Base-by-base conservation (phyloP, 2,113 vertebrate genomes). In the Laticauda laticaudata region DNA sequence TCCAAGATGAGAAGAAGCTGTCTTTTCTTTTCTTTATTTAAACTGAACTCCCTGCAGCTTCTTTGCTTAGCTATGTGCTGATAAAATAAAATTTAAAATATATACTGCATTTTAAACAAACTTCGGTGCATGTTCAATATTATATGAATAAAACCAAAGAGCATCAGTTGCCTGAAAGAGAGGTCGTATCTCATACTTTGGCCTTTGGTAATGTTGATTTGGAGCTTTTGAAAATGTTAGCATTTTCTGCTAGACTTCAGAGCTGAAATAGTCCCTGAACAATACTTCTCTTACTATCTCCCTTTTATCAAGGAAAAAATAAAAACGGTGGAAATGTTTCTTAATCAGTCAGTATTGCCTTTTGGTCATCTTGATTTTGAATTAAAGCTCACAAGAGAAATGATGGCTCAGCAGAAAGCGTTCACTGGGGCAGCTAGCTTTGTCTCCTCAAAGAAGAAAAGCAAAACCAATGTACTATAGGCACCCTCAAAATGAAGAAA, bases 1-100 rank as follows among this genome's bases (percentile, higher is more conserved):
- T 96, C 85, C 94, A 24, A 92, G 85, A 24, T 92, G 90, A 24
- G 89, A 95, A 96, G 55, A 86, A 94, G 45, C 3, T 94, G 55
- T 93, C 91, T 96, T 92, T 96, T 20, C 34, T 18, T 81, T 12
- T 64, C 3, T 29, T 11, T 57, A 21, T 57, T 57, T 20, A 18
- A 85, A 91, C 11, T 51, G 54, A n/a, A 1, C 1, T 81, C 94
- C 29, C 3, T 45, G 61, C 14, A 26, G 48, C n/a, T 43, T 85
- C 26, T 53, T 54, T 7, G 15, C 24, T 34, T 69, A 87, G 88
- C 81, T 94, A 14, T 86, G 69, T 53, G 86, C 29, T 26, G 4
- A 3, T 43, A 39, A 3, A 85, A 39, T 5, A 23, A 89, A 95
- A 92, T 64, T 90, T 18, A 93, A 59, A 96, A 94, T 61, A 2